Base-by-base conservation (phyloP, 2,888 invertebrate genomes). In the Lypha dubia region DNA sequence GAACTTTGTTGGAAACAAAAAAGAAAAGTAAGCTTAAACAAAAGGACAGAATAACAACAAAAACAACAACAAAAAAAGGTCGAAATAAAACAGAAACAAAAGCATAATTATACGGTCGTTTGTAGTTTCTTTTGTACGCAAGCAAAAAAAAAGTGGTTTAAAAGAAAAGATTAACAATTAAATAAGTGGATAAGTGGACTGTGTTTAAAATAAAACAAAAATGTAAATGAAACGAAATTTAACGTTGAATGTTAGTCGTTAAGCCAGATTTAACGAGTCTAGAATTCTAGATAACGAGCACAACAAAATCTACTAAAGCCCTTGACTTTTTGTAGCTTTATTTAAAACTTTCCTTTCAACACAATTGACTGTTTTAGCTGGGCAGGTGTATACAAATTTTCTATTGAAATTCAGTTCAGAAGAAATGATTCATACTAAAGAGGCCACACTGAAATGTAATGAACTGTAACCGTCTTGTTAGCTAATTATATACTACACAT, bases 81-180 rank as follows among this genome's bases (percentile, higher is more conserved):
- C 7, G 17, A 24, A 68, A 60, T 20, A 49, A 22, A 44, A 53
- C 15, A 11, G 24, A 65, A 71, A 71, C 5, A 32, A 51, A 73
- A 67, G 15, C 62, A 24, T 67, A 76, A 76, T 76, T 67, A 58
- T 38, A 46, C 9, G n/a, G 49, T 58, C 58, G 24, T 67, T 67
- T 76, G 15, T 53, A n/a, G 24, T 53, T 75, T 65, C n/a, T 35
- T 28, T 44, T 67, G 17, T 65, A 38, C 35, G 1, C 22, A 32
- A 24, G 3, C 1, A 20, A 60, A 22, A 62, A 44, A n/a, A 71
- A 58, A 58, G 20, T 71, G 53, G 62, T 51, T 51, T 79, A 41
- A 62, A 53, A 44, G 22, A 20, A 32, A 49, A 17, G 68, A 51
- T 70, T 62, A 62, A 17, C 41, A 8, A 41, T 53, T 62, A 62